Conservation (phyloP, 2,113 vertebrate genomes). For the Dasypus novemcinctus region DNA sequence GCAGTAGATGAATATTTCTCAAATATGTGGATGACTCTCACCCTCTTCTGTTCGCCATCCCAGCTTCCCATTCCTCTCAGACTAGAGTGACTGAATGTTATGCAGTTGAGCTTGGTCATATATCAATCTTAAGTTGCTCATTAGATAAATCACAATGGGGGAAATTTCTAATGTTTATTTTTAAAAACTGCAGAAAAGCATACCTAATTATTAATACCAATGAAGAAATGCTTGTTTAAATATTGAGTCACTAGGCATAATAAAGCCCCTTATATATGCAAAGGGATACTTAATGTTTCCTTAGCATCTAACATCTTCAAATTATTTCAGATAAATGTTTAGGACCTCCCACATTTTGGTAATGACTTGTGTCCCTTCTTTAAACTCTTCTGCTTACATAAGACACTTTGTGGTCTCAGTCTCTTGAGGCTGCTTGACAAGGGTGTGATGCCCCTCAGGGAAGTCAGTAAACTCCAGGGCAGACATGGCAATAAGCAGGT, state of each 20-base stretch:
- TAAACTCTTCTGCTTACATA: background rate
- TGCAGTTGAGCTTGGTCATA: background rate
- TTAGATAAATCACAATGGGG: background rate
- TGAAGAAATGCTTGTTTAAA: background rate
- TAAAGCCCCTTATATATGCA: background rate
- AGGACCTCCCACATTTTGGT: background rate
- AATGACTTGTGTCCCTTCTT: background rate
- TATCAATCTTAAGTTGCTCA: fast-evolving
- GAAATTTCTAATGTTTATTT: background rate
- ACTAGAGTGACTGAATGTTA: background rate
- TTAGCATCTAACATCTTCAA: background rate
- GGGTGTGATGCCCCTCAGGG: background rate
- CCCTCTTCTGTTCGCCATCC: fast-evolving
- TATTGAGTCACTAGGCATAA: background rate
- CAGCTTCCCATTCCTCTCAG: background rate
- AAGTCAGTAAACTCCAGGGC: background rate
- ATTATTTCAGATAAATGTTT: background rate
- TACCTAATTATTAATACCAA: background rate
- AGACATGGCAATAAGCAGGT: fast-evolving
- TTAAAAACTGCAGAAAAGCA: background rate
- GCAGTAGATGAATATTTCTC: background rate
- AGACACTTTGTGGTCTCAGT: background rate
- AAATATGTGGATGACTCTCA: background rate
- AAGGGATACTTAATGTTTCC: background rate
- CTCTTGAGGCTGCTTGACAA: background rate